Evolutionary conservation across 1,140 invertebrate genomes (phyloP), one percentile per base, ranked within the genome.

Genomic region (Temnothorax curvispinosus): DNA sequence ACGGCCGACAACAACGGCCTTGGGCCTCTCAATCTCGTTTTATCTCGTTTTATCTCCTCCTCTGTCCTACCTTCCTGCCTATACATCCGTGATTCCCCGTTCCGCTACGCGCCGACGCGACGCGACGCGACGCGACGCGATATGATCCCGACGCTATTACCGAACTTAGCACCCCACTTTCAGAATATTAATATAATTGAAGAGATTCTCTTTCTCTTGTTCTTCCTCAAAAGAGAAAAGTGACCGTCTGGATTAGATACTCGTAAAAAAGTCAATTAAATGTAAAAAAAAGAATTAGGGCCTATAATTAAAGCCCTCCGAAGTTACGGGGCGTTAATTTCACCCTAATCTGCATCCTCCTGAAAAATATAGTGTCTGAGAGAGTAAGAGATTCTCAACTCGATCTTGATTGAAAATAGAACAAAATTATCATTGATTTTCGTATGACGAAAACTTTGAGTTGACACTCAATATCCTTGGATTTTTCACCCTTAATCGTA

Each of bases 1-100:
- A 94, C 87, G 71, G 80, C 93, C 94, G 94, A 94, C 89, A 74
- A 64, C 35, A 50, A 62, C 89, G 87, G 58, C 91, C 91, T 91
- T 92, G 90, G 80, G 44, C 85, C 69, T 86, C 85, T 81, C 71
- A 80, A 62, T 84, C 80, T 54, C 81, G 69, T 78, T 69, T 47
- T 76, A 58, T 50, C 85, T 74, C 41, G 50, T 62, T 84, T 54
- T 78, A 54, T 76, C 41, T 67, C 52, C 60, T 60, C 74, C 69
- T 69, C 77, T 58, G 76, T 88, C 78, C 62, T 69, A 67, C 72
- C 54, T 86, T 60, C 64, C 78, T 88, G 65, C 74, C 80, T 74
- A 50, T 62, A 74, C 21, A 69, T 86, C 60, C 75, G 21, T 58
- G 67, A 82, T 81, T 72, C 71, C n/a, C 47, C 47, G 62, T 78